A percentile compares a stretch with the other conserved stretches of the same genome.
These are phyloP conservation scores for Pollenia amentaria DNA, from an alignment of 2,888 invertebrate species.

Conservation along the genomic window DNA sequence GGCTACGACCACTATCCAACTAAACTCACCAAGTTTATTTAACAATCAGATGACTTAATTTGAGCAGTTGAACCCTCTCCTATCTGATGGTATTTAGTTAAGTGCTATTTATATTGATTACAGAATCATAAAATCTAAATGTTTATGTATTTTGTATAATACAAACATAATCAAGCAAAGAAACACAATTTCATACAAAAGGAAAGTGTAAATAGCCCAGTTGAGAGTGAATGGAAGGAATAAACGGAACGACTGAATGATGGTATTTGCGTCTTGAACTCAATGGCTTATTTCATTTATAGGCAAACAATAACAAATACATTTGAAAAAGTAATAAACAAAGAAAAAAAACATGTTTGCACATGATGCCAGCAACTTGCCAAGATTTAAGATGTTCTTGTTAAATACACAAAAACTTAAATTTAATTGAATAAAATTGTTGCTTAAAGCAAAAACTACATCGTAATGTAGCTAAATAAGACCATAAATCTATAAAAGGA, in stretches of 20 bases:
- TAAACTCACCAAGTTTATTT: conserved; percentile 11
- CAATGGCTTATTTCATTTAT: conserved; percentile 5
- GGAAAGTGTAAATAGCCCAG: conserved; percentile 4
- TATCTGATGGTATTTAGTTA: conserved; percentile 9
- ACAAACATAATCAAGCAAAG: background rate
- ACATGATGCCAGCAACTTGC: background rate
- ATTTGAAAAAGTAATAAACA: conserved; percentile 7
- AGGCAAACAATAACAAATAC: background rate
- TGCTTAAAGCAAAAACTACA: conserved; percentile 10
- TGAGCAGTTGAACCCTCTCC: background rate
- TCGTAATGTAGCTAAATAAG: background rate
- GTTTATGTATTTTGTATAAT: background rate
- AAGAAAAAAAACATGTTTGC: background rate
- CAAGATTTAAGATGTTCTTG: background rate
- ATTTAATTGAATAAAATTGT: conserved; percentile 40
- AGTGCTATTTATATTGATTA: conserved; percentile 34
- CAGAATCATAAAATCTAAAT: conserved; percentile 41
- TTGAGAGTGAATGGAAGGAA: background rate
- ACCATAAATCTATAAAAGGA: background rate
- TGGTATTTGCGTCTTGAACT: background rate
- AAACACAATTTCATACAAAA: background rate
- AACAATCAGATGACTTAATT: background rate
- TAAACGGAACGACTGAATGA: background rate
- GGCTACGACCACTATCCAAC: too few relatives aligned
- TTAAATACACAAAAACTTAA: background rate